Percentiles rank a stretch among this genome's conserved stretches.
Evolutionary conservation across 2,113 vertebrate genomes (phyloP).

Genomic region (Crotalus viridis): DNA sequence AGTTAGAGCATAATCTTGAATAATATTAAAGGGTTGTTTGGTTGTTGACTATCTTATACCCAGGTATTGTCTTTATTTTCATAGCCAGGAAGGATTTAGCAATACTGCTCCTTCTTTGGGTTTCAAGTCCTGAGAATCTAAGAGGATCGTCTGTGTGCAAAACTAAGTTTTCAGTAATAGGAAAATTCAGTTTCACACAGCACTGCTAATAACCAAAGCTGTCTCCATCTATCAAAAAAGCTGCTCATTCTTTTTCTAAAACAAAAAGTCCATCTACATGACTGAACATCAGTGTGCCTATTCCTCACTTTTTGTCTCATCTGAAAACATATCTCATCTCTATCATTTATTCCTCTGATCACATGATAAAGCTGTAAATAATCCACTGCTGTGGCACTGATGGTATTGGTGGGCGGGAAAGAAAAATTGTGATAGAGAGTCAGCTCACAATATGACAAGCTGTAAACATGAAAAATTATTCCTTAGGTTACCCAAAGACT

Average conservation of each 20-base stretch:
- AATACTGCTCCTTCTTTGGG: not conserved
- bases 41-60: not conserved
- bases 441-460: constrained; percentile 41
- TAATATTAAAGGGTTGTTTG: not conserved
- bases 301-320: constrained; percentile 11
- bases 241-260: not conserved
- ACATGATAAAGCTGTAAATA: constrained; percentile 38
- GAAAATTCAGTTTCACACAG: not conserved
- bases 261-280: not conserved
- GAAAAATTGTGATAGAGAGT: constrained; percentile 9
- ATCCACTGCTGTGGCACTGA: constrained; percentile 18
- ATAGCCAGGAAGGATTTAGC: not conserved
- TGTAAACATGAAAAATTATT: constrained; percentile 50
- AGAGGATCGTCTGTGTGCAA: not conserved
- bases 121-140: not conserved
- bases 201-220: not conserved
- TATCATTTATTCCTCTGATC: constrained; percentile 17
- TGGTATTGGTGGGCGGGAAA: constrained; percentile 30
- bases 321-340: constrained; percentile 36
- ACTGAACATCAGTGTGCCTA: not conserved
- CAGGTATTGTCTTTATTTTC: not conserved
- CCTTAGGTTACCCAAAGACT: constrained; percentile 27
- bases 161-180: not conserved
- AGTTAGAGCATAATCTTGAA: not conserved
- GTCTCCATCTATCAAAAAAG: not conserved